phyloP scores from a whole-genome alignment of 2,113 vertebrate species.

The Calidris pugnax region DNA sequence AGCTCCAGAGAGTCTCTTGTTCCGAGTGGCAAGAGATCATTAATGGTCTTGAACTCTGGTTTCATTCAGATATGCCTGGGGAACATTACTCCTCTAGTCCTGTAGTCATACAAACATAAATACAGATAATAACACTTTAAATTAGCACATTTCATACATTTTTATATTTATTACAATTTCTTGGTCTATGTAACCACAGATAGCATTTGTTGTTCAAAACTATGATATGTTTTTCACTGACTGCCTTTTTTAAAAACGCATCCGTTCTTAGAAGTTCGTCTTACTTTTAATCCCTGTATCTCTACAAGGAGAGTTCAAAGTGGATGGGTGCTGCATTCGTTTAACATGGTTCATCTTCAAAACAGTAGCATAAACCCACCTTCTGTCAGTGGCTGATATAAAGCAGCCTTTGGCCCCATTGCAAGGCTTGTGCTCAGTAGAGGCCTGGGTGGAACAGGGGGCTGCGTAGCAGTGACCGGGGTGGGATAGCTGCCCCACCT shows the following conservation, averaged over 20 bases:
- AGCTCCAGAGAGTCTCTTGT: not conserved
- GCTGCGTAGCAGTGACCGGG: fast-evolving
- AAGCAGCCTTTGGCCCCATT: not conserved
- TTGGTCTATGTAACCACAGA: not conserved
- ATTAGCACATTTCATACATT: not conserved
- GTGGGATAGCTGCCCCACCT: not conserved
- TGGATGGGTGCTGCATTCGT: not conserved
- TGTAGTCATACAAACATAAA: not conserved
- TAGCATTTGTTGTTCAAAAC: not conserved
- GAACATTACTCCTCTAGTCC: not conserved
- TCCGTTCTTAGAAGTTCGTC: not conserved
- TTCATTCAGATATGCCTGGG: not conserved
- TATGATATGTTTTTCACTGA: not conserved
- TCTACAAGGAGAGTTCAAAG: not conserved
- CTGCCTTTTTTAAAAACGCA: not conserved
- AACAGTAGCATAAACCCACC: not conserved
- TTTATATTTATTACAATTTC: not conserved
- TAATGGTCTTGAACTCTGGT: not conserved
- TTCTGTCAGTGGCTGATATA: not conserved
- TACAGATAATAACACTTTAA: not conserved
- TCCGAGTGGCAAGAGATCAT: not conserved
- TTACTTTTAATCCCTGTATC: not conserved
- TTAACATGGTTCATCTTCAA: not conserved
- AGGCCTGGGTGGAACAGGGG: not conserved
- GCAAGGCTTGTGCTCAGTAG: not conserved